Evolutionary conservation across 2,797 vertebrate genomes (phyloP), one percentile per base, ranked within the genome.

Genomic region (Propithecus perrieri): DNA sequence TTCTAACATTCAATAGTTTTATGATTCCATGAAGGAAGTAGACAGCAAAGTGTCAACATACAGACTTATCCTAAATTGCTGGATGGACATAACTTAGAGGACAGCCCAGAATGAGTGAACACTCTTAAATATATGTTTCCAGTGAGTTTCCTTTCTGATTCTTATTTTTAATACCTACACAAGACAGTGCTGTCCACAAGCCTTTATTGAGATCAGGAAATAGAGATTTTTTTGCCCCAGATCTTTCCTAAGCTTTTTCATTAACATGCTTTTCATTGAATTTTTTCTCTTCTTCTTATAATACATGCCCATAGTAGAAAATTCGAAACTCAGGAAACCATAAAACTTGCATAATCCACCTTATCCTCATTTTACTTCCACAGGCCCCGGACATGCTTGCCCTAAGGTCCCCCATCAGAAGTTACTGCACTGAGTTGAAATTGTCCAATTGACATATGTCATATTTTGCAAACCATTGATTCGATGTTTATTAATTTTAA

Each of bases 161-260:
- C 50, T 90, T 24, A n/a, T 80, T 43, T 24, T 57, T 57, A 57
- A 57, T 11, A 85, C 2, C 41, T 55, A 35, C 43, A 46, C 35
- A 86, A 61, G 46, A 48, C 22, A 41, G 48, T 76, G 41, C 63
- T 75, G 38, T 74, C 28, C 11, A 33, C 15, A 61, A 75, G 43
- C 24, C 10, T 87, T 85, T 53, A 67, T 0, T 57, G 46, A 93
- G 38, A 75, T 59, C 41, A 92, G 46, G 46, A 92, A 69, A 78
- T 20, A 41, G 20, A 30, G 9, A n/a, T 14, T 41, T 89, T 55
- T 46, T 85, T 30, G 50, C 13, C n/a, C 65, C 38, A 91, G 48
- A 67, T 76, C 38, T 95, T 85, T 89, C 91, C 85, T 80, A 48
- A 91, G 12, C 53, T 74, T 69, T 85, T 74, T 55, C 33, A 65